Evolutionary conservation across 2,113 vertebrate genomes (phyloP), one percentile per base, ranked within the genome.

Genomic region (Chrysemys picta): DNA sequence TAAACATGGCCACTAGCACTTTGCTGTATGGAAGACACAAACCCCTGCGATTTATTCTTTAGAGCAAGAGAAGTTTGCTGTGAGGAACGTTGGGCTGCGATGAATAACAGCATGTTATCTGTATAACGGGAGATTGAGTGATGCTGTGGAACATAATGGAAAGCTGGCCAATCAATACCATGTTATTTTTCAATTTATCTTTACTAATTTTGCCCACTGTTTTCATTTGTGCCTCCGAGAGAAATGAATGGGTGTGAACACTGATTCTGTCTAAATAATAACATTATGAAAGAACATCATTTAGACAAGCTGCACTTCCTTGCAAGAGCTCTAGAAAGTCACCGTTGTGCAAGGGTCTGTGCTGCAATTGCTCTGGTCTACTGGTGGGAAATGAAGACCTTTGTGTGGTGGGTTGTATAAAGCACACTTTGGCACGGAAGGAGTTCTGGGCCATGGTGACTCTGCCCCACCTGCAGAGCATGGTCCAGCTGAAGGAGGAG

Each of bases 171-270:
- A 97, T 97, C 97, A 91, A 97, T 97, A 96, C 49, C 9, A 35
- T 0, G 8, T 83, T 95, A 47, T 94, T 97, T 97, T 91, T 94
- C 96, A 95, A 42, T 93, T 82, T 81, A 94, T 84, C 84, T 72
- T 31, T 92, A 96, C 95, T 97, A 97, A 97, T 97, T 3, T 4
- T 56, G 65, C 84, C 72, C 72, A 38, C 31, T 85, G 85, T 93
- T 94, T 85, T 96, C 88, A 96, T 94, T 95, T 94, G 88, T 92
- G 81, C 91, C 93, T 90, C 79, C 82, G 89, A 91, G 89, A 95
- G 79, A 85, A 96, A 93, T 93, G 96, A 97, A 96, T 88, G 95
- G 92, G 92, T 96, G 93, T 90, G 95, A 97, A 96, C 91, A 96
- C 94, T 0, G 57, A 96, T 96, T 95, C 87, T 88, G 80, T 79